Evolutionary conservation across 1,140 invertebrate genomes (phyloP), one percentile per base, ranked within the genome.

Genomic region (Cephus cinctus): DNA sequence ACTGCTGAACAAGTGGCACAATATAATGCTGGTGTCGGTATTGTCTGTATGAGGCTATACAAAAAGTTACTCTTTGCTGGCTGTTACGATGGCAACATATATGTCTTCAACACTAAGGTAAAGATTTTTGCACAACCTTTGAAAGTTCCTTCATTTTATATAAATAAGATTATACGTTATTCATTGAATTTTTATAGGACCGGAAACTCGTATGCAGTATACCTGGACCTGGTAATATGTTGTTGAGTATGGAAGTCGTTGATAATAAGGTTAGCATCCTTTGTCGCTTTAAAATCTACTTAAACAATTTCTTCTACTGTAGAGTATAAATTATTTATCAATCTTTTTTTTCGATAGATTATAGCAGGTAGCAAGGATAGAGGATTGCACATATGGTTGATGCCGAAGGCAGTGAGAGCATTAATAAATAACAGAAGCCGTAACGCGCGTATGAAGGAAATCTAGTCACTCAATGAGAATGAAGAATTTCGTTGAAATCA

Each of bases 81-180:
- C 23, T 86, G 84, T 71, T 86, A 86, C 57, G 83, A 87, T 63
- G 84, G 85, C 30, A 84, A 81, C 65, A 82, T 87, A 60, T 87
- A 87, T 64, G 78, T 86, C 42, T 82, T 84, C 59, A 75, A 85
- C 55, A 64, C 68, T 27, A 61, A 59, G 52, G 76, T 77, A 43
- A 60, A 43, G 52, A 32, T 36, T 23, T 31, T 34, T 8, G 6
- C 8, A 46, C 15, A 21, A n/a, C n/a, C n/a, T n/a, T n/a, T n/a
- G n/a, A n/a, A n/a, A n/a, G n/a, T n/a, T n/a, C n/a, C n/a, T n/a
- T n/a, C n/a, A n/a, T n/a, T n/a, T n/a, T n/a, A n/a, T n/a, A n/a
- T n/a, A n/a, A n/a, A n/a, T n/a, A n/a, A n/a, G n/a, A 23, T 32
- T 44, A 5, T 20, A 21, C 23, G 32, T 20, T 16, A 23, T 31